These are phyloP conservation scores for Polydesmus complanatus DNA, from an alignment of 2,888 invertebrate genomes.

Conservation along the genomic window DNA sequence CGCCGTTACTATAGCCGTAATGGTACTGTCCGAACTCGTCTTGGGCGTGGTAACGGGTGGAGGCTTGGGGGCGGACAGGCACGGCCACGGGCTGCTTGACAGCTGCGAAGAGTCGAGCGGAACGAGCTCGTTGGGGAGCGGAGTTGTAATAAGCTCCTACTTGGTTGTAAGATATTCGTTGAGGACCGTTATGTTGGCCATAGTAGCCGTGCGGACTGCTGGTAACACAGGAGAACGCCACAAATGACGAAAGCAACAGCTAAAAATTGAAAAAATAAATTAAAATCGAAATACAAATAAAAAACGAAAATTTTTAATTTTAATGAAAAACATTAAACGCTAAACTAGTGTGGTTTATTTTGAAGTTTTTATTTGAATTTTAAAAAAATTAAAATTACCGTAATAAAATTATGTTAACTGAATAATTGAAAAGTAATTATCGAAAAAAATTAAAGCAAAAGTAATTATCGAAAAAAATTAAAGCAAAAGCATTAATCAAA, in stretches of 20 bases:
- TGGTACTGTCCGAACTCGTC: conserved; percentile 48
- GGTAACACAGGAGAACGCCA: neutral
- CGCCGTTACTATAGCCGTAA: conserved; percentile 57
- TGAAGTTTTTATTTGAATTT: too few relatives aligned
- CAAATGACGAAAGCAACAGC: neutral
- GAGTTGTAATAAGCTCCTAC: conserved; percentile 6
- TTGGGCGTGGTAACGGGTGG: conserved; percentile 57
- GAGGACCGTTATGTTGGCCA: neutral
- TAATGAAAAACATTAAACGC: too few relatives aligned
- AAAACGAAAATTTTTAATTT: too few relatives aligned
- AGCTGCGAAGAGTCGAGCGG: neutral
- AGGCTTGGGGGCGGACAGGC: conserved; percentile 25
- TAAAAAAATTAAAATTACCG: too few relatives aligned
- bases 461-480: too few relatives aligned
- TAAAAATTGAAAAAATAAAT: neutral
- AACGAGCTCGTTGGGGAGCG: neutral
- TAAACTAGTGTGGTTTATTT: too few relatives aligned
- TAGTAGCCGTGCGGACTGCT: neutral
- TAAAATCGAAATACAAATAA: too few relatives aligned
- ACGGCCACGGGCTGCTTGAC: neutral
- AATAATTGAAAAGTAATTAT: too few relatives aligned
- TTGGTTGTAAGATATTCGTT: conserved; percentile 12
- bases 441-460: too few relatives aligned
- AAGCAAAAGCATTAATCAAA: too few relatives aligned
- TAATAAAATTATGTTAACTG: too few relatives aligned